Base-by-base conservation (phyloP, 1,140 invertebrate species). In the Lethrus apterus region DNA sequence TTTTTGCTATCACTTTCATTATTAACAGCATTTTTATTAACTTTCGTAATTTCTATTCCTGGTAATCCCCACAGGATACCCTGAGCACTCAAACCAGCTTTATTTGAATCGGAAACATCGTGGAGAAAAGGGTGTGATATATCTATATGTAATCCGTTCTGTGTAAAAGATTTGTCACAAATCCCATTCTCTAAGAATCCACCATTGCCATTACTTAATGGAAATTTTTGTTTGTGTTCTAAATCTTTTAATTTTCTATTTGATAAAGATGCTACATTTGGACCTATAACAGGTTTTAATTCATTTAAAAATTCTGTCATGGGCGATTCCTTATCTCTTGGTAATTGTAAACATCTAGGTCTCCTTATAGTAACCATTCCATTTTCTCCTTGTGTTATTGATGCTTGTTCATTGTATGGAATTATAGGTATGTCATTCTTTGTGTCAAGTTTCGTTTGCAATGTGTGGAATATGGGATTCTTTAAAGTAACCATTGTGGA, bases 341-440 rank as follows among this genome's bases (percentile, higher is more conserved):
- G 57, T 33, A 19, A 13, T 24, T 62, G 58, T 32, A 60, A 57
- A 30, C 60, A 47, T 20, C 58, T 50, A 0, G 84, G 83, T 67
- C 84, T 86, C 10, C 85, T 70, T 23, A 88, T 89, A 0, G 85
- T 88, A 26, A 86, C 86, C 83, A 87, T 88, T 8, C 80, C 80
- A 54, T 81, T 81, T 50, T 81, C 80, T 32, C 79, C 77, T 54
- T 79, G 81, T 56, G 81, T 81, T 46, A 83, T 83, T 0, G 79
- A 76, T 1, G 79, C 78, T 41, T 75, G 75, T 14, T 71, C 69
- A 32, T 56, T 52, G 19, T 23, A 43, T 2, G 57, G 34, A 17
- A 51, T 38, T 9, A 45, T 29, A 5, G 55, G 42, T 14, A 40
- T 13, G 26, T 48, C 38, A n/a, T n/a, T 7, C n/a, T 42, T 48